These are phyloP conservation scores for Holocentrus rufus DNA, from an alignment of 2,797 vertebrate genomes.

Conservation along the genomic window DNA sequence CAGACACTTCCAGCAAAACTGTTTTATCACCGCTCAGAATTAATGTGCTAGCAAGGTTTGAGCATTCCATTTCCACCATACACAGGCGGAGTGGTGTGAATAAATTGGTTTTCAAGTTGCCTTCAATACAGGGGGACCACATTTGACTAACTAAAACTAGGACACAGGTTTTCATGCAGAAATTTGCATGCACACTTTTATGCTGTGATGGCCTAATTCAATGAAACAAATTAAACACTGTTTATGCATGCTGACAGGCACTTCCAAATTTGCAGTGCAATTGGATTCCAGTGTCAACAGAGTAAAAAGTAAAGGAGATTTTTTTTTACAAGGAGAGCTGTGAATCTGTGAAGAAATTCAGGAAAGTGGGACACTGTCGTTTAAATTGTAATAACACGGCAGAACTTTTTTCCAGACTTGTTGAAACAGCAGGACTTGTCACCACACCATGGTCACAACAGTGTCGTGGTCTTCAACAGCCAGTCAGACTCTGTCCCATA, in stretches of 20 bases:
- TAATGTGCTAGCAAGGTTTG: slow-evolving; percentile 2
- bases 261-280: not conserved
- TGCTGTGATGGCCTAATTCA: slow-evolving; percentile 31
- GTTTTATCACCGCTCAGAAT: slow-evolving; percentile 20
- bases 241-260: not conserved
- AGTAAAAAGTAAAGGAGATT: no score
- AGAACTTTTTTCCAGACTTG: no score
- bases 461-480: no score
- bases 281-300: no score
- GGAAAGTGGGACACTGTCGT: no score
- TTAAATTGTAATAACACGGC: no score
- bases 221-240: not conserved
- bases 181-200: slow-evolving; percentile 13
- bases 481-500: no score
- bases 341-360: no score
- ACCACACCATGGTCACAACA: no score
- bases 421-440: no score
- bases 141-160: slow-evolving; percentile 35
- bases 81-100: not conserved
- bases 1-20: slow-evolving; percentile 22
- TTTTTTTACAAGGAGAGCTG: no score
- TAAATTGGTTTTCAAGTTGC: not conserved
- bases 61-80: slow-evolving; percentile 1
- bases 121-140: not conserved
- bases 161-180: slow-evolving; percentile 19